phyloP scores from a whole-genome alignment of 2,888 invertebrate species.

The Celastrina argiolus region DNA sequence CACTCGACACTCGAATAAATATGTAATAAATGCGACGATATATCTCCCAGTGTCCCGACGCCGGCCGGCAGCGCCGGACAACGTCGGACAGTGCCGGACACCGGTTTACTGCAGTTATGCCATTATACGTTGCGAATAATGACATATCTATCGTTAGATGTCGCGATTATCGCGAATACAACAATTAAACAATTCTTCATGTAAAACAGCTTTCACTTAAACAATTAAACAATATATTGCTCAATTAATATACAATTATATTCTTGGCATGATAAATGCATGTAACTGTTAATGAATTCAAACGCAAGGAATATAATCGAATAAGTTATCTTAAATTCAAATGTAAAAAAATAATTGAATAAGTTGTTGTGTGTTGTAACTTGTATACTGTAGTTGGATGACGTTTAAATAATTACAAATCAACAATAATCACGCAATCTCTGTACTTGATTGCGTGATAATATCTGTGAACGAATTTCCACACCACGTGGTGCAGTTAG shows the following conservation, averaged over 20 bases:
- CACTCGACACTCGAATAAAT: slow-evolving; percentile 17
- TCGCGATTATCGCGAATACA: neutral
- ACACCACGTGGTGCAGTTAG: too few species aligned
- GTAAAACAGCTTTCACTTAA: neutral
- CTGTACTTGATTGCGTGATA: too few species aligned
- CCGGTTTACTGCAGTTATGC: neutral
- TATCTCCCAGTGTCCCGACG: neutral
- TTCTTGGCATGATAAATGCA: neutral
- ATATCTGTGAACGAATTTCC: too few species aligned
- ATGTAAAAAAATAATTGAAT: too few species aligned
- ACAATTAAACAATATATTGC: neutral
- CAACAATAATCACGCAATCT: too few species aligned
- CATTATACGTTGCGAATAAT: neutral
- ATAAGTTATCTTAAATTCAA: too few species aligned
- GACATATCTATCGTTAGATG: neutral
- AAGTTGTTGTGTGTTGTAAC: too few species aligned
- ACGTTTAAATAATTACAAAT: too few species aligned
- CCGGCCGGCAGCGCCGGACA: neutral
- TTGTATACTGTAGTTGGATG: too few species aligned
- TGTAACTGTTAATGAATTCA: neutral
- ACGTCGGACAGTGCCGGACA: neutral
- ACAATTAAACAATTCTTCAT: neutral
- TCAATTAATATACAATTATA: neutral
- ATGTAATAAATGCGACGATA: slow-evolving; percentile 14
- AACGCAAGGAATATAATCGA: neutral